Conservation (phyloP, 92 coral and sea anemone species). For the Palythoa caribaeorum region DNA sequence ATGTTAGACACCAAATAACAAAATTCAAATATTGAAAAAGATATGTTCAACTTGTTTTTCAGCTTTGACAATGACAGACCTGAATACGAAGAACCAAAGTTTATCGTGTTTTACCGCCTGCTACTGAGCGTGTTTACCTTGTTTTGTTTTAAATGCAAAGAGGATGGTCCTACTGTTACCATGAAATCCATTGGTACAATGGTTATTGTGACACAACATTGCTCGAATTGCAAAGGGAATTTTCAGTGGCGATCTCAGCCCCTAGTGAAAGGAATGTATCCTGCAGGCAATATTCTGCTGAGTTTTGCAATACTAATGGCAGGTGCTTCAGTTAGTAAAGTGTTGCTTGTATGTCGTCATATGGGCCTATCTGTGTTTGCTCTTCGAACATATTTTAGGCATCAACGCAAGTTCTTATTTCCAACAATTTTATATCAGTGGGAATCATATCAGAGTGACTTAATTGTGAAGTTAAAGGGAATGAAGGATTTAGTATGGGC, state of each 20-base stretch:
- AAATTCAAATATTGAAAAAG: not conserved
- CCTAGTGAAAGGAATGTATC: constrained; percentile 17
- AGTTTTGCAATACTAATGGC: constrained; percentile 51
- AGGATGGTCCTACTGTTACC: constrained; percentile 28
- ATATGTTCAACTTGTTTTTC: not conserved
- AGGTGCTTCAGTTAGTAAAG: constrained; percentile 51
- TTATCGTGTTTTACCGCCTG: constrained; percentile 47
- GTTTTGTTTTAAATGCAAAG: constrained; percentile 58
- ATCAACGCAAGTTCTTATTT: too few relatives aligned
- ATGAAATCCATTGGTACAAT: constrained; percentile 43
- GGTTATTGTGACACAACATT: constrained; percentile 41
- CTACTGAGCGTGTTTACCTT: constrained; percentile 38
- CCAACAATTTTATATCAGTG: too few relatives aligned
- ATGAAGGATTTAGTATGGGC: too few relatives aligned
- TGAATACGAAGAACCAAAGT: constrained; percentile 41
- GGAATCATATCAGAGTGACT: too few relatives aligned
- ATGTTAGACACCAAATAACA: not conserved
- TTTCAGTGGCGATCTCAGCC: constrained; percentile 54
- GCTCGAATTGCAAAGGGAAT: constrained; percentile 11
- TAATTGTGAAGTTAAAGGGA: too few relatives aligned
- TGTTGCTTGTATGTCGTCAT: constrained; percentile 42
- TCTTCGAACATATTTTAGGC: too few relatives aligned
- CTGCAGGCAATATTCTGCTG: constrained; percentile 52
- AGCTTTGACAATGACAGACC: constrained; percentile 26
- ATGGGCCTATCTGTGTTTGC: constrained; percentile 44